A percentile compares a stretch with the other conserved stretches of the same genome.
These are phyloP conservation scores for Harmothoe impar DNA, from an alignment of 2,888 invertebrate genomes.

Conservation along the genomic window DNA sequence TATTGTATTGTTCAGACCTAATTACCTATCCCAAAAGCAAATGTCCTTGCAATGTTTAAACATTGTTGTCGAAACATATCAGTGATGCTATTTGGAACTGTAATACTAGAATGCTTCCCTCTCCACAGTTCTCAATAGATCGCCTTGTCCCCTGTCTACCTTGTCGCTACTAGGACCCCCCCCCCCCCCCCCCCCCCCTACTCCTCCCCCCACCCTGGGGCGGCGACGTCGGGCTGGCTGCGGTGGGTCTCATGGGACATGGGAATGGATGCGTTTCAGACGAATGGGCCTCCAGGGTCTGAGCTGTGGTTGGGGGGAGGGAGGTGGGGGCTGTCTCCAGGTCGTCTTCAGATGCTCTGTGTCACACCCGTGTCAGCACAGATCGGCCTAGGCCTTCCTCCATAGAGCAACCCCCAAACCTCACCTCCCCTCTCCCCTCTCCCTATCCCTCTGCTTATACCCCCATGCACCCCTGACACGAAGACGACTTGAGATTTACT, in stretches of 20 bases:
- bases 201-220: background rate
- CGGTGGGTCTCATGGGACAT: background rate
- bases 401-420: background rate
- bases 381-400: background rate
- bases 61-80: too few species aligned
- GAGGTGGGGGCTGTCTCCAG: conserved; percentile 30
- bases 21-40: too few species aligned
- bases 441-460: background rate
- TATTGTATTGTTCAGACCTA: too few species aligned
- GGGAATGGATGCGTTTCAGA: conserved; percentile 37
- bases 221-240: background rate
- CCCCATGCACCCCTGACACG: background rate
- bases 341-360: background rate
- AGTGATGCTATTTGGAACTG: too few species aligned
- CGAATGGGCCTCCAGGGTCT: conserved; percentile 31
- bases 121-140: too few species aligned
- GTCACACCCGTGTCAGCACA: conserved; percentile 3
- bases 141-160: too few species aligned
- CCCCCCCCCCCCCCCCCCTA: background rate
- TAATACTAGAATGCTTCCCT: too few species aligned
- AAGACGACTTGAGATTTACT: conserved; percentile 16
- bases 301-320: background rate
- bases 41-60: too few species aligned
- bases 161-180: too few species aligned
- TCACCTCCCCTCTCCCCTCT: background rate